A percentile compares a stretch with the other conserved stretches of the same genome.
Evolutionary conservation across 1,140 invertebrate species (phyloP).

Genomic region (Caenorhabditis remanei): DNA sequence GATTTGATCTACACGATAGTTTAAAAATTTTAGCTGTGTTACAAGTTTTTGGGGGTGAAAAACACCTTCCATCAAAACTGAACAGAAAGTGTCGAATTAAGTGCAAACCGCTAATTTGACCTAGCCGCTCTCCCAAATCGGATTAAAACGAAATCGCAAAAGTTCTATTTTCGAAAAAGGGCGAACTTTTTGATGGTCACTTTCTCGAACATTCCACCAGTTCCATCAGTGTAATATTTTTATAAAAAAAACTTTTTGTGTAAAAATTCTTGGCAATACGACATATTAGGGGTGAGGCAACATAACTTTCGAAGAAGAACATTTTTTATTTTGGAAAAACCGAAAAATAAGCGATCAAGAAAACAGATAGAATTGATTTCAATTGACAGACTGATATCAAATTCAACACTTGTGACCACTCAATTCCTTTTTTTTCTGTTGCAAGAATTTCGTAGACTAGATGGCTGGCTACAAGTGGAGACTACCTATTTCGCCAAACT

Average conservation of each 20-base stretch:
- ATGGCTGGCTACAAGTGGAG: not conserved
- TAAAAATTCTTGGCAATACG: not conserved
- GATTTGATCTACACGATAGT: too few species aligned
- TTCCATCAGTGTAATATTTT: not conserved
- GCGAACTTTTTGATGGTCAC: not conserved
- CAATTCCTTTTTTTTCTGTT: not conserved
- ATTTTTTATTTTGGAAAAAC: not conserved
- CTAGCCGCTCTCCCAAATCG: too few species aligned
- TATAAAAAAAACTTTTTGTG: not conserved
- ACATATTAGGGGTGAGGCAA: not conserved
- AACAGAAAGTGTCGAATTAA: too few species aligned
- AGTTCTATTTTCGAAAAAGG: not conserved
- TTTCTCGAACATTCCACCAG: not conserved
- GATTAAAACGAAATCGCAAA: not conserved
- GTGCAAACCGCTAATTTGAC: too few species aligned
- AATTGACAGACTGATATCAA: not conserved
- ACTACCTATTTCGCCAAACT: slow-evolving; percentile 24
- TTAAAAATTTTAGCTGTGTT: too few species aligned
- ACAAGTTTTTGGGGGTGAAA: too few species aligned
- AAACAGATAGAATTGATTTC: slow-evolving; percentile 1
- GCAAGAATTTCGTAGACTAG: not conserved
- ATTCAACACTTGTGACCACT: slow-evolving; percentile 8
- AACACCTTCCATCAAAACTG: too few species aligned
- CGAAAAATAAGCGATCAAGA: not conserved
- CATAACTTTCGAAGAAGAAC: not conserved